Evolutionary conservation across 1,140 invertebrate species (phyloP).

Genomic region (Macrocentrus cingulum): DNA sequence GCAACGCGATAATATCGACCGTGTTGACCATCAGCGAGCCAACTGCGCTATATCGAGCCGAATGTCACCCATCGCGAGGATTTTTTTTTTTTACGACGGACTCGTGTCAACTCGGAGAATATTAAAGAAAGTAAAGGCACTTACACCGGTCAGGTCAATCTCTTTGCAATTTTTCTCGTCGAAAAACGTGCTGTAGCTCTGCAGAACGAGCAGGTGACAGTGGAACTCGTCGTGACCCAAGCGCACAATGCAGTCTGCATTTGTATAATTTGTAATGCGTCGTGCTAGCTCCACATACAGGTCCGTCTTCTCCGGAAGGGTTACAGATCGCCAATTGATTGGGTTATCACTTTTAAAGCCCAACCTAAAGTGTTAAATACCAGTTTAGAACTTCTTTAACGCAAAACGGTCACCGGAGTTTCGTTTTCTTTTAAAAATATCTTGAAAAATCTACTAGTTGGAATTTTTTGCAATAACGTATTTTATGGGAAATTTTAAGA

Average conservation of each 20-base stretch:
- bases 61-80: too few species aligned
- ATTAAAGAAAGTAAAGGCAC: constrained; percentile 7
- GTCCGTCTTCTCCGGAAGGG: constrained; percentile 62
- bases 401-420: too few species aligned
- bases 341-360: constrained; percentile 57
- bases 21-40: constrained; percentile 5
- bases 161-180: constrained; percentile 58
- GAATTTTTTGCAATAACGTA: too few species aligned
- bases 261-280: constrained; percentile 63
- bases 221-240: constrained; percentile 63
- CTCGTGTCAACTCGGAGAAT: neutral
- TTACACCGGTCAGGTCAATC: constrained; percentile 60
- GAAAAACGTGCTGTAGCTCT: constrained; percentile 64
- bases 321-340: constrained; percentile 60
- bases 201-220: constrained; percentile 64
- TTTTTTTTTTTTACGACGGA: constrained; percentile 5
- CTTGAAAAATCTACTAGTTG: too few species aligned
- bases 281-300: constrained; percentile 60
- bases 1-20: constrained; percentile 10
- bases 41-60: too few species aligned
- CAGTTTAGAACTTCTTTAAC: too few species aligned
- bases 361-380: constrained; percentile 39
- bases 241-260: constrained; percentile 62
- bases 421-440: too few species aligned
- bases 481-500: too few species aligned